Evolutionary conservation across 2,888 invertebrate genomes (phyloP).

Genomic region (Fragum whitleyi): DNA sequence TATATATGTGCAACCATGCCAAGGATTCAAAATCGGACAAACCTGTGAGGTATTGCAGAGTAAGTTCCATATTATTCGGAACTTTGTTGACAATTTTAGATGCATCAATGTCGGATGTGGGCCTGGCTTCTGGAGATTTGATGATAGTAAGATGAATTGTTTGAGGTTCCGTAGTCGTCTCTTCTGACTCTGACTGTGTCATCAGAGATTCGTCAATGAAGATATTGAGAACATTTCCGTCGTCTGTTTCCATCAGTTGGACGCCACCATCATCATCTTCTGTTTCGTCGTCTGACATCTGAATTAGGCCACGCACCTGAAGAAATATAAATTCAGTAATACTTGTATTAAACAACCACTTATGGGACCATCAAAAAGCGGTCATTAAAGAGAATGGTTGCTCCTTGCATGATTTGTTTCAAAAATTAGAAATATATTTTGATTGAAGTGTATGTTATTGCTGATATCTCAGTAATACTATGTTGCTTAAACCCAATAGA

Average conservation of each 20-base stretch:
- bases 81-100: conserved; percentile 12
- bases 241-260: not conserved
- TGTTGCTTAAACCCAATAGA: no score
- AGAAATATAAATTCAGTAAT: no score
- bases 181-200: conserved; percentile 31
- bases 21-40: not conserved
- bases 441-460: no score
- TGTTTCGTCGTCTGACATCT: conserved; percentile 57
- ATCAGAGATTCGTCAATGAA: conserved; percentile 56
- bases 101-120: not conserved
- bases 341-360: no score
- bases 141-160: not conserved
- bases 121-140: not conserved
- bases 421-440: no score
- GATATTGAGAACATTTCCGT: not conserved
- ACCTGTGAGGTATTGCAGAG: conserved; percentile 73
- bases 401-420: no score
- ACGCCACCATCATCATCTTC: conserved; percentile 34
- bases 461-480: no score
- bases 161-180: not conserved
- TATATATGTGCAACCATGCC: no score
- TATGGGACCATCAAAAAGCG: no score
- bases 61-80: conserved; percentile 61
- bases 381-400: no score
- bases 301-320: conserved; percentile 55